phyloP scores from a whole-genome alignment of 1,140 invertebrate genomes.

The Calliphora vicina region DNA sequence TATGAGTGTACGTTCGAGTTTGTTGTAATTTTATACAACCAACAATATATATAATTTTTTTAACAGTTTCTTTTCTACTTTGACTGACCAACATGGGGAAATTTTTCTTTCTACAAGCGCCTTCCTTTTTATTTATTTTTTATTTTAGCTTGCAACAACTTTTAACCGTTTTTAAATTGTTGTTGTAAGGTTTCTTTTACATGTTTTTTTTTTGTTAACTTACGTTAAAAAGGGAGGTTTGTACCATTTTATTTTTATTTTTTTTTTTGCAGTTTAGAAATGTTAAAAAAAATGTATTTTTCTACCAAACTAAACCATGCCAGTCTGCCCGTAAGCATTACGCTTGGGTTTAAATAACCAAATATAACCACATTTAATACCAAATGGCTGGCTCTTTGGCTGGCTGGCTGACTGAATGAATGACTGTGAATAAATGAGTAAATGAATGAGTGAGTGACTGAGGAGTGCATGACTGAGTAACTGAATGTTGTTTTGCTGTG shows the following conservation, averaged over 20 bases:
- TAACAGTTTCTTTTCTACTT: not conserved
- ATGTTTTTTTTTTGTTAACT: not conserved
- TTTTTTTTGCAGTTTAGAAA: not conserved
- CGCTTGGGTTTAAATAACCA: not conserved
- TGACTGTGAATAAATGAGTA: not conserved
- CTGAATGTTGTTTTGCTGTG: not conserved
- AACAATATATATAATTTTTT: not conserved
- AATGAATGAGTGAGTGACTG: not conserved
- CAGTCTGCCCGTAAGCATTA: not conserved
- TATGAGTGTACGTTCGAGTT: too few relatives aligned
- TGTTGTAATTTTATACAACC: not conserved
- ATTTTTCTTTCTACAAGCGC: not conserved
- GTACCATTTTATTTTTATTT: not conserved
- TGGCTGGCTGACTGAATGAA: not conserved
- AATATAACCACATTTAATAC: conserved; percentile 5
- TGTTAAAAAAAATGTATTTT: not conserved
- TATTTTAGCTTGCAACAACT: not conserved
- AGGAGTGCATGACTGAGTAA: not conserved
- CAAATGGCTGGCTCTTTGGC: not conserved
- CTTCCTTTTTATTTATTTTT: not conserved
- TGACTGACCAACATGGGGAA: not conserved
- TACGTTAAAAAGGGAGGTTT: not conserved
- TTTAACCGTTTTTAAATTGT: too few relatives aligned
- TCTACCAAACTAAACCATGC: not conserved
- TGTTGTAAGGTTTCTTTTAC: not conserved